Conservation (phyloP, 2,113 vertebrate species). For the Tyto alba region DNA sequence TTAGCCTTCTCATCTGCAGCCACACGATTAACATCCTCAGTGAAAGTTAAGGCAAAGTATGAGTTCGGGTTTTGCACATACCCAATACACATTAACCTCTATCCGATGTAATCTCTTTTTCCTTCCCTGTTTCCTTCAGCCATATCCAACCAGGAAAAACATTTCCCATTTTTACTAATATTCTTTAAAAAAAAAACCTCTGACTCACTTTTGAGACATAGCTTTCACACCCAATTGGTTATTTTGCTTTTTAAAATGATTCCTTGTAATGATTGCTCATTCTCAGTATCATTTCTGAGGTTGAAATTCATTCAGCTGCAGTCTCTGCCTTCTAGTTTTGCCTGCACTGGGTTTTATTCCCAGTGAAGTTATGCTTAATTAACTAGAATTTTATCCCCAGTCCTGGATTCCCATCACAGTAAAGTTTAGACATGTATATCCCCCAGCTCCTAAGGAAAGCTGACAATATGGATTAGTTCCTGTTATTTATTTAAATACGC, state of each 20-base stretch:
- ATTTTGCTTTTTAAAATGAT: neutral
- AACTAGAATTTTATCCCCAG: neutral
- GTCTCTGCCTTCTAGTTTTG: neutral
- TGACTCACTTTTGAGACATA: neutral
- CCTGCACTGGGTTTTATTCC: neutral
- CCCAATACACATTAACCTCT: neutral
- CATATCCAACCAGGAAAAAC: neutral
- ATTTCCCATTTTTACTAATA: neutral
- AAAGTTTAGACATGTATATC: neutral
- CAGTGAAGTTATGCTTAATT: neutral
- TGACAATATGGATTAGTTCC: neutral
- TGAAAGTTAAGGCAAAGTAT: neutral
- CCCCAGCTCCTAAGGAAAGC: neutral
- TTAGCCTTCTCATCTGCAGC: constrained; percentile 16
- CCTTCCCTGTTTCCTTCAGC: neutral
- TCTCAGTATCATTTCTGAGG: neutral
- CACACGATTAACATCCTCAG: constrained; percentile 13
- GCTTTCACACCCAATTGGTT: rapidly evolving
- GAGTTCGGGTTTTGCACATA: neutral
- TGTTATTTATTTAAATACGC: neutral
- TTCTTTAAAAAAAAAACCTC: neutral
- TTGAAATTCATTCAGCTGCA: neutral
- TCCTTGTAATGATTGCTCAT: neutral
- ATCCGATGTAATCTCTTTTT: neutral
- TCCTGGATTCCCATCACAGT: neutral